Evolutionary conservation across 30 jellyfish, hydroid and myxozoan species (phyloP).

Genomic region (Aurelia aurita): DNA sequence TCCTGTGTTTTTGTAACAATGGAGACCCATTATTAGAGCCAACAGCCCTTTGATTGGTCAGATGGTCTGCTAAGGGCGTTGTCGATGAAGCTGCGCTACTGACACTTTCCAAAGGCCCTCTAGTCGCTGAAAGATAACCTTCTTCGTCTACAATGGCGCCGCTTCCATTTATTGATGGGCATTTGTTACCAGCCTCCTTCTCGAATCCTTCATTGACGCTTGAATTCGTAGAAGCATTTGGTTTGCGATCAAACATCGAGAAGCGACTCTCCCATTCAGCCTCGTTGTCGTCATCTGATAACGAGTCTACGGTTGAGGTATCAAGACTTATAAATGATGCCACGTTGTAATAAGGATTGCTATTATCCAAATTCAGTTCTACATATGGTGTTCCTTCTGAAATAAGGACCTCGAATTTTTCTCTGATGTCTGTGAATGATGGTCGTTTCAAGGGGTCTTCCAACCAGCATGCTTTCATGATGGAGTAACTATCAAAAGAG

Average conservation of each 20-base stretch:
- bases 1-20: too few species aligned
- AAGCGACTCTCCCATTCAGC: slow-evolving; percentile 49
- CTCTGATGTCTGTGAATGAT: slow-evolving; percentile 89
- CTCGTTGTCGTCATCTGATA: slow-evolving; percentile 52
- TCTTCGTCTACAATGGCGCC: background rate
- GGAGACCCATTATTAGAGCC: background rate
- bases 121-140: background rate
- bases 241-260: slow-evolving; percentile 3
- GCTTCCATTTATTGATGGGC: background rate
- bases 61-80: slow-evolving; percentile 38
- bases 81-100: slow-evolving; percentile 35
- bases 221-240: background rate
- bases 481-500: slow-evolving; percentile 64
- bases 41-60: background rate
- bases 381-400: slow-evolving; percentile 88
- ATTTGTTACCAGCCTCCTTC: background rate
- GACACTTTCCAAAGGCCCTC: slow-evolving; percentile 8
- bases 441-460: slow-evolving; percentile 94
- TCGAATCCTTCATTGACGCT: slow-evolving; percentile 2
- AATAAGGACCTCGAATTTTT: slow-evolving; percentile 72
- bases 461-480: slow-evolving; percentile 97
- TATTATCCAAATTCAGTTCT: slow-evolving; percentile 79
- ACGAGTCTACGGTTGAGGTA: slow-evolving; percentile 14
- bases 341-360: slow-evolving; percentile 86
- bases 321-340: slow-evolving; percentile 92